Evolutionary conservation across 23 tunicate genomes (phyloP), one percentile per base, ranked within the genome.

Genomic region (Diplosoma virens): DNA sequence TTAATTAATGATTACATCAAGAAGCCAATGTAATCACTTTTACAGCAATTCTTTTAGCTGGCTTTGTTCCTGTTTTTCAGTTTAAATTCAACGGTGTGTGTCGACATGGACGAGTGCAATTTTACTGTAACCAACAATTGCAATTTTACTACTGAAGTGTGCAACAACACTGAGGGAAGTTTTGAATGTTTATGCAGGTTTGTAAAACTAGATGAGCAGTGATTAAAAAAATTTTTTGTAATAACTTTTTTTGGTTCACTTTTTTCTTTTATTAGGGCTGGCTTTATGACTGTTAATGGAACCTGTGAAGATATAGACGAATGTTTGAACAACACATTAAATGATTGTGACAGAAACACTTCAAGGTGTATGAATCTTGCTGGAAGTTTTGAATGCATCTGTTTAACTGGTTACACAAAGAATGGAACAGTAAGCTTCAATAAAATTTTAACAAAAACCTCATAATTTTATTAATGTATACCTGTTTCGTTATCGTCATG

Each of bases 401-500:
- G 87, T 63, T 30, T 47, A 11, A 25, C 28, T 30, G 87, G 87
- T 0, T 81, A 30, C 60, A 37, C 73, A 28, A 79, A 79, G 2
- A 73, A 81, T 72, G 86, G 86, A 81, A 30, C 72, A 6, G 86
- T 81, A 41, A 81, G 76, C 22, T 16, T 25, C 3, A 65, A n/a
- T n/a, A n/a, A n/a, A n/a, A n/a, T n/a, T n/a, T n/a, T n/a, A n/a
- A n/a, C n/a, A n/a, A n/a, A n/a, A n/a, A n/a, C n/a, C n/a, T n/a
- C n/a, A n/a, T n/a, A n/a, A n/a, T n/a, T n/a, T n/a, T n/a, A n/a
- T n/a, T n/a, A n/a, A n/a, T n/a, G n/a, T n/a, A n/a, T n/a, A n/a
- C n/a, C n/a, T n/a, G n/a, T n/a, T n/a, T n/a, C n/a, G n/a, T n/a
- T n/a, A n/a, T n/a, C n/a, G n/a, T n/a, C n/a, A n/a, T n/a, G n/a